These are phyloP conservation scores for Okapia johnstoni DNA, from an alignment of 2,113 vertebrate species.

Conservation along the genomic window DNA sequence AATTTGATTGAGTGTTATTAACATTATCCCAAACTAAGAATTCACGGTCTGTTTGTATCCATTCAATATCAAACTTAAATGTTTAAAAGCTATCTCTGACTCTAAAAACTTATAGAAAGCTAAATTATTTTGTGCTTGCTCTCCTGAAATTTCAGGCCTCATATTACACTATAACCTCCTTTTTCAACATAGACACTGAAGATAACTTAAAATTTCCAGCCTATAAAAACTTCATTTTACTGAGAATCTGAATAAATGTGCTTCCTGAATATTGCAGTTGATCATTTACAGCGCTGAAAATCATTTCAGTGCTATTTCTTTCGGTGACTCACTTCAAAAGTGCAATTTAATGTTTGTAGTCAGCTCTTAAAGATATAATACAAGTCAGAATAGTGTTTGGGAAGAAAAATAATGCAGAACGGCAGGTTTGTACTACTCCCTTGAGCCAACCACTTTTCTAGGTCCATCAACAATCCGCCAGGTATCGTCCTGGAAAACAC, in stretches of 20 bases:
- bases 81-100: conserved; percentile 61
- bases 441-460: conserved; percentile 53
- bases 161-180: conserved; percentile 65
- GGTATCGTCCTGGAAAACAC: conserved; percentile 92
- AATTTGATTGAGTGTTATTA: conserved; percentile 61
- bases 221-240: conserved; percentile 78
- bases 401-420: conserved; percentile 70
- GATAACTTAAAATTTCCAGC: conserved; percentile 66
- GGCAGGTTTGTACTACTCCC: conserved; percentile 66
- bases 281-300: conserved; percentile 88
- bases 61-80: conserved; percentile 59
- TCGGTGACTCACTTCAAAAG: conserved; percentile 82
- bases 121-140: conserved; percentile 72
- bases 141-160: conserved; percentile 68
- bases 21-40: conserved; percentile 52
- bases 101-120: conserved; percentile 70
- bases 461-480: conserved; percentile 93
- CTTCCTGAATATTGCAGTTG: conserved; percentile 84
- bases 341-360: conserved; percentile 81
- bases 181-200: conserved; percentile 74
- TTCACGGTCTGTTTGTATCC: conserved; percentile 53
- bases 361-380: conserved; percentile 75
- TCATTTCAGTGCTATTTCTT: conserved; percentile 91
- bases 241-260: conserved; percentile 78
- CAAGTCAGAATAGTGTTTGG: conserved; percentile 80